Evolutionary conservation across 2,888 invertebrate genomes (phyloP), one percentile per base, ranked within the genome.

Genomic region (Hemistola chrysoprasaria): DNA sequence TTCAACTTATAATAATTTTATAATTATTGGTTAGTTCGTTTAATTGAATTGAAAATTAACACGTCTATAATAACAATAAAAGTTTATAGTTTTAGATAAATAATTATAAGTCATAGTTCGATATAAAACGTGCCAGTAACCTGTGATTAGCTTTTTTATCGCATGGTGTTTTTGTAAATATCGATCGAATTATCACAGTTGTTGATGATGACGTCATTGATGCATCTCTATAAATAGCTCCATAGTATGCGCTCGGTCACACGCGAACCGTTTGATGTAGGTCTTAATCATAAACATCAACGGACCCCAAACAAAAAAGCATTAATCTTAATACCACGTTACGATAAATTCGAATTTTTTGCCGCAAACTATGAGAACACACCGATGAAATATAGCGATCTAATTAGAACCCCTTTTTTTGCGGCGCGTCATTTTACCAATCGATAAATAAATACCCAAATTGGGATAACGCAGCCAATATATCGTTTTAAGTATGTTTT

Each of bases 321-420:
- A 82, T 80, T 75, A 78, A 85, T 83, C 78, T 73, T 72, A 78
- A 84, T 83, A 78, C 69, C 62, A 69, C 64, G 68, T 75, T 76
- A 47, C 30, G 71, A 72, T 70, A 71, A 41, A 66, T 59, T 64
- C 57, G 50, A 52, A 50, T 65, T 63, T 71, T 70, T 65, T 62
- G 29, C 53, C 46, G 49, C 52, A 37, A 62, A 62, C 67, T 63
- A 71, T 71, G 71, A 62, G 73, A 74, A 64, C 57, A 58, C 59
- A 36, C 50, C 64, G 70, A 71, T 78, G 71, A 75, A 66, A 73
- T 73, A 76, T 72, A 60, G 62, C 63, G 51, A 64, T 66, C 57
- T 64, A 70, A 70, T 65, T 62, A 61, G 56, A 56, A 39, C 54
- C 59, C 58, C 46, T 60, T 70, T 73, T 77, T 78, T 77, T n/a